Percentiles rank a stretch among this genome's conserved stretches.
phyloP scores from a whole-genome alignment of 2,888 invertebrate genomes.

The Allacma fusca region DNA sequence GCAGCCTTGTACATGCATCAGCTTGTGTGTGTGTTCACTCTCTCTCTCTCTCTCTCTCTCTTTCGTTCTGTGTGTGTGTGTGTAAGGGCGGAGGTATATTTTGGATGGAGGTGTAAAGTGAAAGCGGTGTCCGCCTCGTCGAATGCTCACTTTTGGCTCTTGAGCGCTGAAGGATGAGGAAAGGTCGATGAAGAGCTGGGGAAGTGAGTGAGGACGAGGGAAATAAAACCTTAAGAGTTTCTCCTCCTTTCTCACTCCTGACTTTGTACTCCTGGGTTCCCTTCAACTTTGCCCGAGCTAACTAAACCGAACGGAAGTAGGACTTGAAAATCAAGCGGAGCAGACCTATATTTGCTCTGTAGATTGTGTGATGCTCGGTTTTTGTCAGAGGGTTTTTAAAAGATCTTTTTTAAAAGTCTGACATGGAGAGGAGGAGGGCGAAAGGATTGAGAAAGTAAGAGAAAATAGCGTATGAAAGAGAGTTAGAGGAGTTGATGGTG shows the following conservation, averaged over 20 bases:
- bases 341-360: constrained; percentile 22
- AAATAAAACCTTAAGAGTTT: constrained; percentile 23
- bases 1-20: no score
- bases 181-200: not conserved
- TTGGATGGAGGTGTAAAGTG: constrained; percentile 8
- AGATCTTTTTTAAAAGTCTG: not conserved
- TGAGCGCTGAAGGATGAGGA: constrained; percentile 16
- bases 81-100: no score
- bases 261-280: not conserved
- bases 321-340: constrained; percentile 3
- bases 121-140: constrained; percentile 3
- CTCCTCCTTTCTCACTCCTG: not conserved
- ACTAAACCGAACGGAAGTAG: not conserved
- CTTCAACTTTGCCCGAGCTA: not conserved
- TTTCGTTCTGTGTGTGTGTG: no score
- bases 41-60: no score
- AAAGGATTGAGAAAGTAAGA: not conserved
- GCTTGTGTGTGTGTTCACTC: no score
- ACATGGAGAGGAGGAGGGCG: not conserved
- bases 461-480: not conserved
- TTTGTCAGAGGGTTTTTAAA: not conserved
- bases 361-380: constrained; percentile 14
- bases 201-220: not conserved
- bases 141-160: not conserved
- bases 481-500: not conserved